Conservation (phyloP, 2,797 vertebrate genomes). For the Phataginus tricuspis region DNA sequence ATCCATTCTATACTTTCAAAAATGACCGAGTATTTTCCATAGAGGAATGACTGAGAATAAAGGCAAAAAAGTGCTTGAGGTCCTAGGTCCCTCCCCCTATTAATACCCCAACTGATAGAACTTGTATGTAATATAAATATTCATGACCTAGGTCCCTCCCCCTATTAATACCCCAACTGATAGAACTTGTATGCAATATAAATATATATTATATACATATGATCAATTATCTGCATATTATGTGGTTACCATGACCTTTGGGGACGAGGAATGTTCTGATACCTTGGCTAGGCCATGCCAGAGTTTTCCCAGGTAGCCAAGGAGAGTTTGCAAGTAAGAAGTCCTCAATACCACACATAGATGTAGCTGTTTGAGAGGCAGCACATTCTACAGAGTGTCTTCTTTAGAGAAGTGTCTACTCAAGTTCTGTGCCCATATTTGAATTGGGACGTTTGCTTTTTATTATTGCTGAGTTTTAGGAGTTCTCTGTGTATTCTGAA, state of each 20-base stretch:
- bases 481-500: neutral
- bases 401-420: neutral
- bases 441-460: neutral
- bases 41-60: neutral
- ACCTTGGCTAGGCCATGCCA: neutral
- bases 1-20: neutral
- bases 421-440: neutral
- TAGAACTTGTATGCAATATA: neutral
- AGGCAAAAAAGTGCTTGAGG: neutral
- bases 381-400: neutral
- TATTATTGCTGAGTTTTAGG: neutral
- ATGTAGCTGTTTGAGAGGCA: neutral
- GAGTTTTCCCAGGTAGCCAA: neutral
- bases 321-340: neutral
- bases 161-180: neutral
- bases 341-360: neutral
- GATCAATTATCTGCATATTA: neutral
- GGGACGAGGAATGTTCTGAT: neutral
- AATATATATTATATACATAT: neutral
- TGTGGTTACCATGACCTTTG: neutral
- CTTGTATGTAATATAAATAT: neutral
- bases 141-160: neutral
- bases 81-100: neutral
- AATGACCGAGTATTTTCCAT: neutral
- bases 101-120: neutral